Conservation (phyloP, 2,113 vertebrate genomes). For the Lepidothrix coronata region DNA sequence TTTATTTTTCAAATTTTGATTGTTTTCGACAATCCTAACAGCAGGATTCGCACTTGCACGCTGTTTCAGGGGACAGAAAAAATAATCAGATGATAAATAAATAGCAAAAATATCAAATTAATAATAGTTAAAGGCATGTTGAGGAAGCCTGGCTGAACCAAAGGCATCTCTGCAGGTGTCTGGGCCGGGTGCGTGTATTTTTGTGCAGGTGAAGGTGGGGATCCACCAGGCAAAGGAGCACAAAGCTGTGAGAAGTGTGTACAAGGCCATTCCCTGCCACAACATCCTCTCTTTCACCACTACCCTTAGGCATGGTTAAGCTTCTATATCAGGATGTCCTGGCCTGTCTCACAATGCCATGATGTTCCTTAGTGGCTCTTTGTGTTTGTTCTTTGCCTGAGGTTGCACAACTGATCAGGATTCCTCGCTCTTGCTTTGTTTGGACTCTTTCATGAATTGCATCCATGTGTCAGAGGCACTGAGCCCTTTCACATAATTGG, state of each 20-base stretch:
- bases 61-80: slow-evolving; percentile 28
- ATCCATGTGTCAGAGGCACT: background rate
- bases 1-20: background rate
- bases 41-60: slow-evolving; percentile 44
- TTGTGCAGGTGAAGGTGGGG: background rate
- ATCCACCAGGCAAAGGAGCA: background rate
- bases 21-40: background rate
- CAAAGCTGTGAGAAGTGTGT: background rate
- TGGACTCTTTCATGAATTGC: background rate
- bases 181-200: accelerated
- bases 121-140: slow-evolving; percentile 21
- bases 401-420: slow-evolving; percentile 2
- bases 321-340: background rate
- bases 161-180: background rate
- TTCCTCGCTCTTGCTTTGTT: slow-evolving; percentile 2
- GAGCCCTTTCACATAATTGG: slow-evolving; percentile 21
- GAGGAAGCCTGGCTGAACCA: background rate
- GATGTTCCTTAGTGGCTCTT: background rate
- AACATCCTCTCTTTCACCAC: background rate
- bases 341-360: background rate
- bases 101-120: slow-evolving; percentile 23
- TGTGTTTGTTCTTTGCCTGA: background rate
- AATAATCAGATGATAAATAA: slow-evolving; percentile 48
- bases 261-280: background rate
- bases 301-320: background rate